phyloP scores from a whole-genome alignment of 2,113 vertebrate species.

The Xiphophorus couchianus region DNA sequence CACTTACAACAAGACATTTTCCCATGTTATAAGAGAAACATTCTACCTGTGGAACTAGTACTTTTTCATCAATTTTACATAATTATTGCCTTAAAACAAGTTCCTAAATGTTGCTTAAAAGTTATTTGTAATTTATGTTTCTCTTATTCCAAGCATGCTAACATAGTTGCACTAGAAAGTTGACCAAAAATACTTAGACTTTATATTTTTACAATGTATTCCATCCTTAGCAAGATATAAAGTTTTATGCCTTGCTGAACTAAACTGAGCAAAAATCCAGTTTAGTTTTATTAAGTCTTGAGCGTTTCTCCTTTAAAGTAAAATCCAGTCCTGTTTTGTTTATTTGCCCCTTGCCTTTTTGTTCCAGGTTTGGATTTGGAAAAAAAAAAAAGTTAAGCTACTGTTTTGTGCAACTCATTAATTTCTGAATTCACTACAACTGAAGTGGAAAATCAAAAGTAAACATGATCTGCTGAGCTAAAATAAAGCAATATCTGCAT shows the following conservation, averaged over 20 bases:
- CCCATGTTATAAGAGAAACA: no score
- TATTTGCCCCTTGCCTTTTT: not conserved
- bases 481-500: not conserved
- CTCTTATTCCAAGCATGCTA: no score
- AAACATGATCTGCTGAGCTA: not conserved
- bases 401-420: not conserved
- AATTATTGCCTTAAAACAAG: no score
- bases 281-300: not conserved
- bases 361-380: not conserved
- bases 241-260: not conserved
- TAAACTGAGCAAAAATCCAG: not conserved
- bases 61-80: no score
- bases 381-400: not conserved
- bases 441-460: not conserved
- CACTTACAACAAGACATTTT: no score
- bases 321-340: not conserved
- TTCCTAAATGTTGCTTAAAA: no score
- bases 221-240: not conserved
- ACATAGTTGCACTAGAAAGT: no score
- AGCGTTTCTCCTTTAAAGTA: not conserved
- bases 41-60: no score
- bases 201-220: not conserved
- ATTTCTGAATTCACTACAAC: not conserved
- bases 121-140: no score
- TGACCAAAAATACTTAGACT: no score